Evolutionary conservation across 2,888 invertebrate genomes (phyloP).

Genomic region (Teleogryllus oceanicus): DNA sequence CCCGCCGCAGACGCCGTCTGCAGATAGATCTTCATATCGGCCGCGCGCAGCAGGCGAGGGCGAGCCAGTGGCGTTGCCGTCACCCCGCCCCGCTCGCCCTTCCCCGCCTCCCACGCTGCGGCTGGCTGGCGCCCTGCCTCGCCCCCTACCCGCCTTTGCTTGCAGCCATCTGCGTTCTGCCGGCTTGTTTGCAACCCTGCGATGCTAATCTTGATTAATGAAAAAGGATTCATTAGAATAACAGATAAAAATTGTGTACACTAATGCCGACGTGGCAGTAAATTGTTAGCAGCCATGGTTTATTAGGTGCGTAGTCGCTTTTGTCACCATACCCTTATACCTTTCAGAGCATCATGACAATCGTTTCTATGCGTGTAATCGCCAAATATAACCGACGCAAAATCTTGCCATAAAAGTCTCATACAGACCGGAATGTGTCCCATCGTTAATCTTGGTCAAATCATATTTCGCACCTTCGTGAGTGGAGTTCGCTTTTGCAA

Average conservation of each 20-base stretch:
- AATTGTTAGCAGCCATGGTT: background rate
- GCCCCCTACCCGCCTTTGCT: background rate
- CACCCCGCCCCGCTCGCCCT: background rate
- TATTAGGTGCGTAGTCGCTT: background rate
- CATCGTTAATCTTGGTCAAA: no score
- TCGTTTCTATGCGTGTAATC: no score
- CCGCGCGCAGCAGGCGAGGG: background rate
- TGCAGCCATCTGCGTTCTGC: background rate
- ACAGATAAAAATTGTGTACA: background rate
- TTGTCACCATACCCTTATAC: no score
- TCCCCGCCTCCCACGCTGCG: no score
- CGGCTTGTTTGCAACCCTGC: background rate
- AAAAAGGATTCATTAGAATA: conserved; percentile 10
- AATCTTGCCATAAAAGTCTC: no score
- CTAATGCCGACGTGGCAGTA: background rate
- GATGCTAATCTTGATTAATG: background rate
- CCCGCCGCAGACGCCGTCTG: background rate
- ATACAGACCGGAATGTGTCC: no score
- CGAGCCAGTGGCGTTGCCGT: background rate
- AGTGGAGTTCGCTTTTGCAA: no score
- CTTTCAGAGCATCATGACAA: no score
- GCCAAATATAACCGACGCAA: no score
- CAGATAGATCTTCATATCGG: conserved; percentile 9
- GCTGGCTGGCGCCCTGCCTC: no score
- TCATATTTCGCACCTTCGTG: no score